Evolutionary conservation across 2,888 invertebrate genomes (phyloP).

Genomic region (Andrena dorsata): DNA sequence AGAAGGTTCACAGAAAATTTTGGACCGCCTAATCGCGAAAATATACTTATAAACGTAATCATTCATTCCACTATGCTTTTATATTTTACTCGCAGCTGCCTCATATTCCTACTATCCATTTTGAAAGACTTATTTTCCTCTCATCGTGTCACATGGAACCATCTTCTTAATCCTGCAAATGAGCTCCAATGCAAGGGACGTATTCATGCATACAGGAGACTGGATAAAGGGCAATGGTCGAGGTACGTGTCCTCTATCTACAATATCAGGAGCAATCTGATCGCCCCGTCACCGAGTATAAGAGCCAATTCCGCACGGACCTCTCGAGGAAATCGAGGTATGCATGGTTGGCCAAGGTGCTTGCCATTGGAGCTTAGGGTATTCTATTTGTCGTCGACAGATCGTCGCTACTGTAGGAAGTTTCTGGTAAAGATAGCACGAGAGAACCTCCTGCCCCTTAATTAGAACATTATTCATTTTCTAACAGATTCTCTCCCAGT

Average conservation of each 20-base stretch:
- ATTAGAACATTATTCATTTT: not conserved
- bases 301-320: conserved; percentile 32
- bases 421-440: not conserved
- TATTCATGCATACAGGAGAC: not conserved
- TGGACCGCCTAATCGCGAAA: too few species aligned
- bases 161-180: not conserved
- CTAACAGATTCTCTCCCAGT: too few species aligned
- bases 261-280: conserved; percentile 42
- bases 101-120: too few species aligned
- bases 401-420: conserved; percentile 1
- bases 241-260: conserved; percentile 19
- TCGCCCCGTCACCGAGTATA: conserved; percentile 13
- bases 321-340: conserved; percentile 36
- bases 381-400: conserved; percentile 28
- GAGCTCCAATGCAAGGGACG: not conserved
- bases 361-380: not conserved
- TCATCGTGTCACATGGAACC: too few species aligned
- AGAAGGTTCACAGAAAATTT: too few species aligned
- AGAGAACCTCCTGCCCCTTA: not conserved
- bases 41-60: too few species aligned
- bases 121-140: too few species aligned
- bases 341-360: not conserved
- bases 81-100: too few species aligned
- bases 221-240: conserved; percentile 1
- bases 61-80: too few species aligned